Evolutionary conservation across 1,140 invertebrate species (phyloP), one percentile per base, ranked within the genome.

Genomic region (Paraescarpia echinospica): DNA sequence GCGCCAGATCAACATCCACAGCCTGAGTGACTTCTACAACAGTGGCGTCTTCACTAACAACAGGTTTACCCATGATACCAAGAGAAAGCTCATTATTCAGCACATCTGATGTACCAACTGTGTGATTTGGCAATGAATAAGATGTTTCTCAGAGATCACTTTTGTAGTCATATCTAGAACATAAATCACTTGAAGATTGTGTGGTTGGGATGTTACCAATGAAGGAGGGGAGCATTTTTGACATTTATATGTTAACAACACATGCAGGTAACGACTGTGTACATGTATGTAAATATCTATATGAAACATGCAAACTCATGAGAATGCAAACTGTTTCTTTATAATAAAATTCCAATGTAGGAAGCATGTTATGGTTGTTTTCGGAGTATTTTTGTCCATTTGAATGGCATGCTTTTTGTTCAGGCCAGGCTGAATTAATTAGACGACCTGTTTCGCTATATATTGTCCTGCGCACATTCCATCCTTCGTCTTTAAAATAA

Each of bases 1-100:
- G 1, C 97, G 98, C 95, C 98, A 98, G 96, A 98, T 99, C 91
- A 98, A 98, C 95, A 98, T 99, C 92, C 97, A 97, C 92, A 98
- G 99, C 96, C 96, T 99, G 48, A 97, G 98, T 94, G 97, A 98
- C 1, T 99, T 99, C 96, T 99, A 99, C 94, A 97, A 98, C 34
- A 99, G 98, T 94, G 97, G 98, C 91, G 97, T 99, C 94, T 99
- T 99, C 96, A 97, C 97, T 95, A 96, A 97, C n/a, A 99, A 99
- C 95, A 97, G 98, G 94, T 99, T 98, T 95, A 96, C 97, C 6
- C 99, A 98, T 94, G 98, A 99, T 96, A 93, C 97, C 90, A 90
- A 77, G 31, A 89, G 93, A 34, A 93, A 93, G 89, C 35, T 93
- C 33, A 92, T 93, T 35, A 88, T 93, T 91, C 35, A 91, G 34